Conservation (phyloP, 2,113 vertebrate genomes). For the Cebus imitator region DNA sequence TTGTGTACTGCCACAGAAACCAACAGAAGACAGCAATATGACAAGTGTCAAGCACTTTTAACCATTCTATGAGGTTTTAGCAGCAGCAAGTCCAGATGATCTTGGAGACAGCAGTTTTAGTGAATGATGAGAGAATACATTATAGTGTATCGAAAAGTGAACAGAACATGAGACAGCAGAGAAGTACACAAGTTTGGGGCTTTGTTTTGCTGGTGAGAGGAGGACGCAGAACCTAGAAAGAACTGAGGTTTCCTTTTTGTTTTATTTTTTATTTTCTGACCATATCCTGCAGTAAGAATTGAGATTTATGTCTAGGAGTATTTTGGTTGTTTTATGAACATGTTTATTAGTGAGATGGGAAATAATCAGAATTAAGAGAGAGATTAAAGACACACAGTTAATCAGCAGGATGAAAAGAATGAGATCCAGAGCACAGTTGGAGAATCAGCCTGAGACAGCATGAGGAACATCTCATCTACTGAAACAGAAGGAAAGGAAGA, state of each 20-base stretch:
- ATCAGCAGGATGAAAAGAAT: background rate
- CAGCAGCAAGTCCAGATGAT: background rate
- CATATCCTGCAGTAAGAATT: background rate
- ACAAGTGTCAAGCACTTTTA: background rate
- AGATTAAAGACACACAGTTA: background rate
- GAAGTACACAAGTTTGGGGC: background rate
- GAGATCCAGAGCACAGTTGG: background rate
- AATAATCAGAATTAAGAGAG: slow-evolving; percentile 31
- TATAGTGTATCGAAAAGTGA: background rate
- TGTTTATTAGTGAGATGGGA: slow-evolving; percentile 9
- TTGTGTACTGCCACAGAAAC: background rate
- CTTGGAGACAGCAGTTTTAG: background rate
- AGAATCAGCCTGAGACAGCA: background rate
- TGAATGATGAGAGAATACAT: background rate
- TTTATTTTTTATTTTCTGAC: background rate
- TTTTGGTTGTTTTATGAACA: background rate
- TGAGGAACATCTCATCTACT: background rate
- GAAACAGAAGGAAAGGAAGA: slow-evolving; percentile 51
- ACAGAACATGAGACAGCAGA: background rate
- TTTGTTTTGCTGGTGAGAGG: background rate
- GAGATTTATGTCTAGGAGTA: background rate
- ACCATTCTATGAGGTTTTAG: background rate
- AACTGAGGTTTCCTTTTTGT: background rate
- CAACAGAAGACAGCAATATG: background rate
- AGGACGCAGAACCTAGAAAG: background rate